Percentiles rank a stretch among this genome's conserved stretches.
These are phyloP conservation scores for Resseliella maxima DNA, from an alignment of 2,888 invertebrate species.

Conservation along the genomic window DNA sequence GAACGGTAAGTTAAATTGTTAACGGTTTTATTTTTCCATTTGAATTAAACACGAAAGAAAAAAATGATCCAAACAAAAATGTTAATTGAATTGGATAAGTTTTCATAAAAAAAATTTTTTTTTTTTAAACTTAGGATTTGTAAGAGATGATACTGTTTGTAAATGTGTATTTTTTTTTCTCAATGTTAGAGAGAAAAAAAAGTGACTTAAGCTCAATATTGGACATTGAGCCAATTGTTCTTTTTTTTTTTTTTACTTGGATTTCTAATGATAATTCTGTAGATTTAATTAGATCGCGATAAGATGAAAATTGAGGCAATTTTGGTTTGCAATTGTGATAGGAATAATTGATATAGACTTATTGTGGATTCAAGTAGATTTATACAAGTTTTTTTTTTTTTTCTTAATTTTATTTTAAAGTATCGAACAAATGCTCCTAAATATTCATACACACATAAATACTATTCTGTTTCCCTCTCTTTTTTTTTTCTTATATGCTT, in stretches of 20 bases:
- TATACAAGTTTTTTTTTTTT: too few relatives aligned
- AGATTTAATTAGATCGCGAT: background rate
- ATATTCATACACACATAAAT: background rate
- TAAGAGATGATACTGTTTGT: background rate
- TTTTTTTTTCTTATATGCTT: background rate
- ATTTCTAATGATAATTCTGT: background rate
- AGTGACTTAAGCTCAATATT: too few relatives aligned
- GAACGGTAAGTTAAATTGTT: constrained; percentile 78
- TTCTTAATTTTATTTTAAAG: background rate
- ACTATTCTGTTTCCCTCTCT: constrained; percentile 18
- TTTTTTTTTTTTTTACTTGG: background rate
- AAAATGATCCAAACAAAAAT: background rate
- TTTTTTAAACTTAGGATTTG: background rate
- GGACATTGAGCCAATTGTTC: too few relatives aligned
- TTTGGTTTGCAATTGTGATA: constrained; percentile 13
- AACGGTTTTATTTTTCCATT: constrained; percentile 20
- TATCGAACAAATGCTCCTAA: background rate
- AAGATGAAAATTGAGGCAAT: constrained; percentile 14
- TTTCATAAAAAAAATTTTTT: background rate
- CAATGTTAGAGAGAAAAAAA: too few relatives aligned
- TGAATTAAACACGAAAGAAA: background rate
- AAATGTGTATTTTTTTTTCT: too few relatives aligned
- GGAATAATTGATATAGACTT: background rate
- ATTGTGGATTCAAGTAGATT: constrained; percentile 30
- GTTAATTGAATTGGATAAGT: background rate